Evolutionary conservation across 2,797 vertebrate species (phyloP).

Genomic region (Tokudaia muenninki): DNA sequence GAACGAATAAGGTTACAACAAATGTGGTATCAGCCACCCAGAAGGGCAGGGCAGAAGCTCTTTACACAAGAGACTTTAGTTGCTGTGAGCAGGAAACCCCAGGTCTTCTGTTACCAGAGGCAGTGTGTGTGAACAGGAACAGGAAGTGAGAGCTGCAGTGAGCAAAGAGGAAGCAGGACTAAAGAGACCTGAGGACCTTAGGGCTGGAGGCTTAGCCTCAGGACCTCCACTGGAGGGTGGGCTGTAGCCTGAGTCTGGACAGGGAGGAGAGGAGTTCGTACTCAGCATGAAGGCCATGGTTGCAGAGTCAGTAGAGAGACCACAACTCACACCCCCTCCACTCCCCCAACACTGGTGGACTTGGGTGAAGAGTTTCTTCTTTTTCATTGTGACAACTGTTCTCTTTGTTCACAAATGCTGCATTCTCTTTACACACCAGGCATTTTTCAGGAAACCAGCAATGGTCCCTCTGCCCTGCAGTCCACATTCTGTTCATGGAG

Average conservation of each 20-base stretch:
- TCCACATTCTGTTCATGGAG: background rate
- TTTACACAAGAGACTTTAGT: background rate
- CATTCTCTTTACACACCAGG: background rate
- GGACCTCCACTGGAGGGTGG: background rate
- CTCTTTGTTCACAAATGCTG: background rate
- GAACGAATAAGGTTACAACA: background rate
- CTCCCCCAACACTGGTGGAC: background rate
- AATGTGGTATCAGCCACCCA: background rate
- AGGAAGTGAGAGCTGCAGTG: background rate
- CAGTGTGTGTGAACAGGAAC: background rate
- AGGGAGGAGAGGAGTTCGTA: background rate
- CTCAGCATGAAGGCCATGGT: background rate
- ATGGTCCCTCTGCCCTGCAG: background rate
- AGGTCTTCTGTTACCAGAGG: background rate
- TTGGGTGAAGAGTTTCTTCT: background rate
- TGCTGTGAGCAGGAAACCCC: background rate
- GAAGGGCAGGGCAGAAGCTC: background rate
- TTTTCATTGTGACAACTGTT: background rate
- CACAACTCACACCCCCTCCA: too few relatives aligned
- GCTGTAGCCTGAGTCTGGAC: background rate
- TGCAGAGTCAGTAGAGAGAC: background rate
- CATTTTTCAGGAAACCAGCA: too few relatives aligned
- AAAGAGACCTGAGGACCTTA: background rate
- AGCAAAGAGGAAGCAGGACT: background rate
- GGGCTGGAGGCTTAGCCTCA: background rate